phyloP scores from a whole-genome alignment of 1,140 invertebrate species.

The Neodiprion lecontei region DNA sequence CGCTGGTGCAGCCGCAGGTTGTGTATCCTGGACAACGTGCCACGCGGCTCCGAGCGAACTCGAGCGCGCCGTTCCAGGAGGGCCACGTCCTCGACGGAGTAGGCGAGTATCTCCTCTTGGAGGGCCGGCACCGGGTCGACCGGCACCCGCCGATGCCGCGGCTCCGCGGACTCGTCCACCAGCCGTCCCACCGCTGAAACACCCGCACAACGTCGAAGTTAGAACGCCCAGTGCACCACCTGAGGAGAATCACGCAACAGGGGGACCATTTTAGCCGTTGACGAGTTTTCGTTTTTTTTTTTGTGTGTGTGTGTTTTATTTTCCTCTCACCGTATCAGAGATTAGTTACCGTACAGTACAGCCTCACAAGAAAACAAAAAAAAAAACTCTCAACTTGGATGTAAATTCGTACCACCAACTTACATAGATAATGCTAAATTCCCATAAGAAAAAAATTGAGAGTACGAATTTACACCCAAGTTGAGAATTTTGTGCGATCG shows the following conservation, averaged over 20 bases:
- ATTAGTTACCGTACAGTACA: not conserved
- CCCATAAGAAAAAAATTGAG: too few species aligned
- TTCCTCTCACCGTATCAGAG: not conserved
- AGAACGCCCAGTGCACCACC: constrained; percentile 60
- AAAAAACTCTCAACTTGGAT: too few species aligned
- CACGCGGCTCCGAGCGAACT: constrained; percentile 57
- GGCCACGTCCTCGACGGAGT: constrained; percentile 65
- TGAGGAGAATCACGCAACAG: constrained; percentile 55
- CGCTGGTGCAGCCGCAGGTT: constrained; percentile 63
- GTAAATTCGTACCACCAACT: too few species aligned
- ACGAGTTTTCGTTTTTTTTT: too few species aligned
- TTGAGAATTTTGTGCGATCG: too few species aligned
- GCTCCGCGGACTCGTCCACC: constrained; percentile 51
- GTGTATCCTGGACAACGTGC: constrained; percentile 61
- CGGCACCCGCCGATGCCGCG: constrained; percentile 35
- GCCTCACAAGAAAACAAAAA: too few species aligned
- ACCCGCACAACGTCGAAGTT: constrained; percentile 62
- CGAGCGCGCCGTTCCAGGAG: constrained; percentile 60
- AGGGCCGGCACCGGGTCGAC: constrained; percentile 33
- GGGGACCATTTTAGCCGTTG: constrained; percentile 44
- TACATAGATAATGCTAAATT: too few species aligned
- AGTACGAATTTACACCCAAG: too few species aligned
- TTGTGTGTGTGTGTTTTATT: too few species aligned
- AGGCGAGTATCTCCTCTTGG: constrained; percentile 55
- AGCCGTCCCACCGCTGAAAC: constrained; percentile 60